Evolutionary conservation across 2,113 vertebrate genomes (phyloP).

Genomic region (Chrysochloris asiatica): DNA sequence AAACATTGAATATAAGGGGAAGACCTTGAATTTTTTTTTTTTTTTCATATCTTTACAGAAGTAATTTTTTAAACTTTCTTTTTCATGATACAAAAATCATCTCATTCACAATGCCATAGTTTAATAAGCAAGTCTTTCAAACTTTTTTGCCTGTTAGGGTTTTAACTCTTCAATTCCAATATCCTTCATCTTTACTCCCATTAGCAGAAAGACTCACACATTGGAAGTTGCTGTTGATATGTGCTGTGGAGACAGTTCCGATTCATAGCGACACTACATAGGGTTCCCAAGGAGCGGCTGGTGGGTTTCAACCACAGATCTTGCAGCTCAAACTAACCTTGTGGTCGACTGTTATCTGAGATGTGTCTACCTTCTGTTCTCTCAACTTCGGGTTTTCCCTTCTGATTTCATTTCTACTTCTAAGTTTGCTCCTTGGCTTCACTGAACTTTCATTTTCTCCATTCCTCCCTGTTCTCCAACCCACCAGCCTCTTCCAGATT

Average conservation of each 20-base stretch:
- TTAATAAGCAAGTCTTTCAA: neutral
- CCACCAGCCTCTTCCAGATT: neutral
- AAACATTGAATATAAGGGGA: neutral
- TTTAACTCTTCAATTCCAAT: neutral
- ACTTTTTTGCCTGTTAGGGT: neutral
- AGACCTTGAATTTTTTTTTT: neutral
- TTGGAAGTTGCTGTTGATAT: too few relatives aligned
- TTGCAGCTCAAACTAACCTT: too few relatives aligned
- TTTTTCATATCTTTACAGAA: neutral
- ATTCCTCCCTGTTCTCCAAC: accelerated
- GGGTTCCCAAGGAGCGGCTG: too few relatives aligned
- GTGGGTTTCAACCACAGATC: too few relatives aligned
- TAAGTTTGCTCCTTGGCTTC: neutral
- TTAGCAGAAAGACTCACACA: neutral
- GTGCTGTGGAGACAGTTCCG: too few relatives aligned
- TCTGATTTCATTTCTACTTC: neutral
- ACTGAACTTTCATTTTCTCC: neutral
- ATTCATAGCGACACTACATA: too few relatives aligned
- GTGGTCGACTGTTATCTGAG: too few relatives aligned
- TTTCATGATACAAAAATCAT: neutral
- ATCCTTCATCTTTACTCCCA: neutral
- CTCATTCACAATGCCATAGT: neutral
- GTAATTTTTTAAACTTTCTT: neutral
- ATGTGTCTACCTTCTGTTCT: neutral
- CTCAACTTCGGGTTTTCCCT: neutral